Conservation (phyloP, 2,797 vertebrate genomes). For the Gymnopithys bicolor region DNA sequence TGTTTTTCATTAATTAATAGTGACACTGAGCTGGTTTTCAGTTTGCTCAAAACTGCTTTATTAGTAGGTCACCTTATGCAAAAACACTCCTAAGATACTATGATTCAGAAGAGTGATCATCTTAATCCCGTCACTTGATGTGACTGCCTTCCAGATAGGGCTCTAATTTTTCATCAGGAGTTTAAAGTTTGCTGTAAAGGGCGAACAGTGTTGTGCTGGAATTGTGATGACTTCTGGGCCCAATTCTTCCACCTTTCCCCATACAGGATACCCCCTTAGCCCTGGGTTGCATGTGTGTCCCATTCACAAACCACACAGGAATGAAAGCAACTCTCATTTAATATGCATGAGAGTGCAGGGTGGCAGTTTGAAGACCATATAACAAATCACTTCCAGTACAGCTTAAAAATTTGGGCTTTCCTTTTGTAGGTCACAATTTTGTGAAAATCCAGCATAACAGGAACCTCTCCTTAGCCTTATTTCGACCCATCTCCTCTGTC, state of each 20-base stretch:
- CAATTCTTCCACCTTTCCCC: background rate
- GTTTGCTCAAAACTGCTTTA: constrained; percentile 57
- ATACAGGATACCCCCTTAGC: background rate
- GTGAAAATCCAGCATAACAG: constrained; percentile 26
- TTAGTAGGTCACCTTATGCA: background rate
- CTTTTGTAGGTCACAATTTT: constrained; percentile 16
- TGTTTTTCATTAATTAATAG: constrained; percentile 76
- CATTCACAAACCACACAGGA: background rate
- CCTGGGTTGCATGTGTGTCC: background rate
- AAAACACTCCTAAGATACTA: background rate
- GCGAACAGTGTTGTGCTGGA: background rate
- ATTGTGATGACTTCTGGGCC: background rate
- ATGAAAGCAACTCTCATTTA: background rate
- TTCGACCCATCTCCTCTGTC: constrained; percentile 34
- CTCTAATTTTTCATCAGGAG: background rate
- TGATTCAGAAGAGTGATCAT: background rate
- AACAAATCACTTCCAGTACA: background rate
- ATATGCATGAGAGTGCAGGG: background rate
- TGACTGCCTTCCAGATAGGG: background rate
- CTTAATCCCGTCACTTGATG: background rate
- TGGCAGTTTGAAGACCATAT: background rate
- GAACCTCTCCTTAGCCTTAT: constrained; percentile 24
- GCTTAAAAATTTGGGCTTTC: background rate
- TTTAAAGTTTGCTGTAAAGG: background rate
- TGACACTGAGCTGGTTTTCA: constrained; percentile 61